These are phyloP conservation scores for Paradisaea rubra DNA, from an alignment of 2,113 vertebrate species.

Conservation along the genomic window DNA sequence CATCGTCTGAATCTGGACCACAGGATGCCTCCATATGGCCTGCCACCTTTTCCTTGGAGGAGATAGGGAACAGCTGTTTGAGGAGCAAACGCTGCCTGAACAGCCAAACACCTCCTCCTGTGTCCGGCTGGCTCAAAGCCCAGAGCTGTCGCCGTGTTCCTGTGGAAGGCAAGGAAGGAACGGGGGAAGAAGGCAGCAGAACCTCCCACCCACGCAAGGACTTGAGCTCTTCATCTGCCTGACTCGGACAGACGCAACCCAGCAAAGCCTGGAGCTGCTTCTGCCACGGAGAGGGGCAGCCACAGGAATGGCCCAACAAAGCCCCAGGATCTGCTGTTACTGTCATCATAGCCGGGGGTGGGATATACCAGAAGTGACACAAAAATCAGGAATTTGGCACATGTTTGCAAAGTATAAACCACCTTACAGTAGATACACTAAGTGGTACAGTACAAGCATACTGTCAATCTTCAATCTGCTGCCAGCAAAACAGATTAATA, in stretches of 20 bases:
- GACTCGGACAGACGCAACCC: neutral
- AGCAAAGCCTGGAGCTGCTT: neutral
- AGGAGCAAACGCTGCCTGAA: slow-evolving; percentile 45
- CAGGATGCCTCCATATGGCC: slow-evolving; percentile 61
- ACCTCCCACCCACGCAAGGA: slow-evolving; percentile 10
- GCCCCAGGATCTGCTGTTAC: neutral
- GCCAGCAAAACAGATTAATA: slow-evolving; percentile 37
- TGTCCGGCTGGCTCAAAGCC: slow-evolving; percentile 54
- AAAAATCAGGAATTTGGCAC: neutral
- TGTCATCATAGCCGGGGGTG: neutral
- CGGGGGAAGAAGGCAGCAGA: slow-evolving; percentile 14
- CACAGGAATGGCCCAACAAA: neutral
- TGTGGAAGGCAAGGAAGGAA: slow-evolving; percentile 20
- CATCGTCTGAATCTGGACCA: slow-evolving; percentile 35
- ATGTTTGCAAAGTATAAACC: neutral
- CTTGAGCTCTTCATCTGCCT: slow-evolving; percentile 21
- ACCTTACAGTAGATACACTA: neutral
- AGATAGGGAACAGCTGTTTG: slow-evolving; percentile 59
- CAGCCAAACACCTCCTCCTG: slow-evolving; percentile 55
- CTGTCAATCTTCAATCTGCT: neutral
- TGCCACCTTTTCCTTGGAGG: slow-evolving; percentile 58
- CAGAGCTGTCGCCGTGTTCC: slow-evolving; percentile 23
- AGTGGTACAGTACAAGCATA: neutral
- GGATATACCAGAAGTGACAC: neutral
- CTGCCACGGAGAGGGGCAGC: neutral